Conservation (phyloP, 2,113 vertebrate genomes). For the Nestor notabilis region DNA sequence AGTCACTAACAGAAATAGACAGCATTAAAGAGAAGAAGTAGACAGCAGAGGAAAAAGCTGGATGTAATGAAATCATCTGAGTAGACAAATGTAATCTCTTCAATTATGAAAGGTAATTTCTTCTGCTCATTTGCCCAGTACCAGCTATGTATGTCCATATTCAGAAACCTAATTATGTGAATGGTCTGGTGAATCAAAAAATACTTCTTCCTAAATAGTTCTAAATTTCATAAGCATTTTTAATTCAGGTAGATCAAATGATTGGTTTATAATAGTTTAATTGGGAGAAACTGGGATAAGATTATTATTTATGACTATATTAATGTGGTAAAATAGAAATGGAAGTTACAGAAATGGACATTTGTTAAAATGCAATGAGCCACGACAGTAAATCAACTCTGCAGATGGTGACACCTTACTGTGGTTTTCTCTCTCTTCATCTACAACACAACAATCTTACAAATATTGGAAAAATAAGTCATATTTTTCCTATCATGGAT, state of each 20-base stretch:
- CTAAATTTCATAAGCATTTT: not conserved
- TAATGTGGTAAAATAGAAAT: not conserved
- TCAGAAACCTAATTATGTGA: not conserved
- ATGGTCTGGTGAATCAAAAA: not conserved
- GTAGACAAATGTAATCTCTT: not conserved
- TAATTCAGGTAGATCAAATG: not conserved
- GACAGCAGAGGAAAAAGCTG: not conserved
- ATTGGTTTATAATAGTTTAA: not conserved
- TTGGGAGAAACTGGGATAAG: not conserved
- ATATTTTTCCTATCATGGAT: not conserved
- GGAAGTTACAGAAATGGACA: not conserved
- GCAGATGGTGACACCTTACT: not conserved
- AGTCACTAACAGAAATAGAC: not conserved
- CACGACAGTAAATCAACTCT: not conserved
- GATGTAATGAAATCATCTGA: not conserved
- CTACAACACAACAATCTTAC: not conserved
- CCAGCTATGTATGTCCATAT: not conserved
- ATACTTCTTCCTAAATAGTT: not conserved
- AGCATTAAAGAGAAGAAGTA: not conserved
- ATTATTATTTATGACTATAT: not conserved
- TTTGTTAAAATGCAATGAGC: not conserved
- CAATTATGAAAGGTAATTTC: not conserved
- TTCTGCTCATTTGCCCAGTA: not conserved
- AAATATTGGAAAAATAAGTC: not conserved
- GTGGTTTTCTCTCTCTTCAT: not conserved